Base-by-base conservation (phyloP, 2,888 invertebrate species). In the Drosophila nigritarsus region DNA sequence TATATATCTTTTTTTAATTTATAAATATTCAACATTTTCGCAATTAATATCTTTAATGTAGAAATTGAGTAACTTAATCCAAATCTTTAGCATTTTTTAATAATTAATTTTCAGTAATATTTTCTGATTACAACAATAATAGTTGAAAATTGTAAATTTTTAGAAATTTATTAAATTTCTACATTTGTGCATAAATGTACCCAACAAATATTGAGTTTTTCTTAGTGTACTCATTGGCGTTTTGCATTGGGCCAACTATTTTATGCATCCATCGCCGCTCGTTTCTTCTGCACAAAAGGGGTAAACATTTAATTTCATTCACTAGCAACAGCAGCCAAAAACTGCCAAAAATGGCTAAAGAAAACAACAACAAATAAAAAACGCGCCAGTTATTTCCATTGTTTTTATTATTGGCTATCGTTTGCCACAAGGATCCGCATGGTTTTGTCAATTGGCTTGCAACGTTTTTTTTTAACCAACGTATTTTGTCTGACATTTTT, bases 251-350 rank as follows among this genome's bases (percentile, higher is more conserved):
- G 18, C 72, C 62, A 80, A 69, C 75, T 65, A 74, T 70, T 68
- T 73, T 64, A 27, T 60, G 45, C n/a, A 36, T 38, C 20, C 20
- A 15, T 45, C 61, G 13, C 29, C 32, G 32, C 36, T 38, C 27
- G 55, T 36, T 54, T 53, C 32, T 34, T 80, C 38, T 83, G 48
- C 67, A 69, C 67, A 65, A 65, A 65, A 65, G 80, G 72, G 74
- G 64, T 15, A 58, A 82, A 82, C 88, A 82, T 85, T 89, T 90
- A 85, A 82, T 85, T 85, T 85, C 85, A 85, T 85, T 85, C 88
- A 85, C 82, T 75, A 77, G 75, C 77, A 82, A 67, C 69, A 63
- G 75, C 86, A 78, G 79, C 71, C 66, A 50, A 80, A 66, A 68
- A 59, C 65, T 64, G 50, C 77, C 77, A 80, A 78, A 78, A 76